Evolutionary conservation across 2,113 vertebrate genomes (phyloP).

Genomic region (Microtus ochrogaster): DNA sequence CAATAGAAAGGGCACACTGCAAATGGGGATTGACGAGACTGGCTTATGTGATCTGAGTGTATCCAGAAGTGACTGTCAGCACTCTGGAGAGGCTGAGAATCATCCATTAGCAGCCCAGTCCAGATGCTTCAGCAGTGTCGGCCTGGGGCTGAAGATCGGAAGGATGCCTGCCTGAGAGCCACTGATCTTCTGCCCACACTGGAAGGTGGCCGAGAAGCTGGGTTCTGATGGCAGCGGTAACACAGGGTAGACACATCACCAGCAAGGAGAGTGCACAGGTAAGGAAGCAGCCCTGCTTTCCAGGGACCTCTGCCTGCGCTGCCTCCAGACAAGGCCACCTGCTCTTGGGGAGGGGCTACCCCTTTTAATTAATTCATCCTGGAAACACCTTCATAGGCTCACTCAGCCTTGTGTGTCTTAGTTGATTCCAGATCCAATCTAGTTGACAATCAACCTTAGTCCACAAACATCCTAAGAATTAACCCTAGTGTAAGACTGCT

Average conservation of each 20-base stretch:
- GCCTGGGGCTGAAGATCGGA: not conserved
- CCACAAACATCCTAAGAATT: not conserved
- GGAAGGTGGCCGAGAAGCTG: not conserved
- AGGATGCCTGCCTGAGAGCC: not conserved
- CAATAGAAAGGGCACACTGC: not conserved
- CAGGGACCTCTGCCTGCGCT: too few relatives aligned
- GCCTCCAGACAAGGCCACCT: not conserved
- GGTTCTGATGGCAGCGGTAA: not conserved
- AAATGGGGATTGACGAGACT: not conserved
- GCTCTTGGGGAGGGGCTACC: too few relatives aligned
- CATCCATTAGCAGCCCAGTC: not conserved
- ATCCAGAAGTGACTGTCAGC: not conserved
- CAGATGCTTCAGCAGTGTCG: too few relatives aligned
- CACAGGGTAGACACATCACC: too few relatives aligned
- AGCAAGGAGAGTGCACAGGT: not conserved
- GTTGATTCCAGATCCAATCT: not conserved
- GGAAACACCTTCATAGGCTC: too few relatives aligned
- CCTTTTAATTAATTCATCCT: not conserved
- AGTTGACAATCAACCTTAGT: not conserved
- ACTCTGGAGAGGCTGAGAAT: not conserved
- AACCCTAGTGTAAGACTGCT: not conserved
- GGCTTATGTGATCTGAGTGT: not conserved
- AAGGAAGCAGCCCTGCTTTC: not conserved
- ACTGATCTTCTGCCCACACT: not conserved
- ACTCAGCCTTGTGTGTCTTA: too few relatives aligned